Evolutionary conservation across 2,888 invertebrate species (phyloP).

Genomic region (Melinaea marsaeus): DNA sequence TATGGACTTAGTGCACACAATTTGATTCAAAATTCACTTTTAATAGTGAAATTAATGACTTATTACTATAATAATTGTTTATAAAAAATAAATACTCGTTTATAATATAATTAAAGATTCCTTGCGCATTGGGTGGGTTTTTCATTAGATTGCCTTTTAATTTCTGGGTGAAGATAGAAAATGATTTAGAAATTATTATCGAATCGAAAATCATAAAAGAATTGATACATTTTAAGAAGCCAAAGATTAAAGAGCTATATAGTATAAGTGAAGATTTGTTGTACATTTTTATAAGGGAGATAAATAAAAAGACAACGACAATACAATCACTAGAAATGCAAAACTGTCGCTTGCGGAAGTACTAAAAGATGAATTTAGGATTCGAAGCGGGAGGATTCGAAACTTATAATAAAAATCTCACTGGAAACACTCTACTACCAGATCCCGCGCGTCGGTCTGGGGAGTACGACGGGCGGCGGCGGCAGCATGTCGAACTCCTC

Average conservation of each 20-base stretch:
- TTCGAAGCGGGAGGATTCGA: conserved; percentile 31
- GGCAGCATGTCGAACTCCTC: conserved; percentile 73
- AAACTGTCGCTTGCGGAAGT: conserved; percentile 28
- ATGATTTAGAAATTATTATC: background rate
- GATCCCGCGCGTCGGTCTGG: conserved; percentile 43
- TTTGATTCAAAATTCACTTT: conserved; percentile 22
- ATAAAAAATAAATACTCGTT: conserved; percentile 28
- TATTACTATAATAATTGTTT: conserved; percentile 17
- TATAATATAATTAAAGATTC: conserved; percentile 25
- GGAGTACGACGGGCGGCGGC: conserved; percentile 45
- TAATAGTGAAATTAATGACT: conserved; percentile 19
- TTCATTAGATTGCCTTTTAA: background rate
- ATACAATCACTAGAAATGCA: conserved; percentile 11
- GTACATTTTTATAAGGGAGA: conserved; percentile 19
- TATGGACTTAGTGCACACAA: conserved; percentile 28
- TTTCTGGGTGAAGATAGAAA: conserved; percentile 11
- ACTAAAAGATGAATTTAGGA: conserved; percentile 31
- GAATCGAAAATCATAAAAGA: background rate
- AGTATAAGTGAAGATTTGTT: conserved; percentile 10
- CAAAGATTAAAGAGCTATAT: background rate
- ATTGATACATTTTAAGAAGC: conserved; percentile 5
- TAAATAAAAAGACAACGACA: conserved; percentile 21
- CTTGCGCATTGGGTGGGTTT: conserved; percentile 28
- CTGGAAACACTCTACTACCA: conserved; percentile 34
- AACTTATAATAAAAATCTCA: conserved; percentile 27